phyloP scores from a whole-genome alignment of 2,888 invertebrate species.

The Aplocera efformata region DNA sequence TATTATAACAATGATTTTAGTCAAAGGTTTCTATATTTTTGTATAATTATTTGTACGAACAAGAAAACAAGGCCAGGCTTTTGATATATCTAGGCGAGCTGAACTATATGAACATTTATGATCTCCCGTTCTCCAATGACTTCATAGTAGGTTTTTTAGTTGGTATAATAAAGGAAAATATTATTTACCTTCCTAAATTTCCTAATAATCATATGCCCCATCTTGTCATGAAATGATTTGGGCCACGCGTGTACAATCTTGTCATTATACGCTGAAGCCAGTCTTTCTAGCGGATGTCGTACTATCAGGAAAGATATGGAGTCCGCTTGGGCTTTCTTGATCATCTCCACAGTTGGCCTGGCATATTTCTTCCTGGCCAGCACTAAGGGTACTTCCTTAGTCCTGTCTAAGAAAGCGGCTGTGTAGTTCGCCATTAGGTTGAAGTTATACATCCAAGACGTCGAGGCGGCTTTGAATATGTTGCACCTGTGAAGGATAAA shows the following conservation, averaged over 20 bases:
- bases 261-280: slow-evolving; percentile 91
- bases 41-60: too few relatives aligned
- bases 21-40: too few relatives aligned
- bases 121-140: too few relatives aligned
- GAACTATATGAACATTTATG: too few relatives aligned
- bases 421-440: slow-evolving; percentile 92
- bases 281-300: slow-evolving; percentile 88
- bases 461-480: slow-evolving; percentile 92
- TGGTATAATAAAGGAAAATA: too few relatives aligned
- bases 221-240: slow-evolving; percentile 89
- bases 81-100: too few relatives aligned
- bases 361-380: slow-evolving; percentile 90
- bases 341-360: slow-evolving; percentile 85
- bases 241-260: slow-evolving; percentile 92
- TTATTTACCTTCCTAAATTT: slow-evolving; percentile 84
- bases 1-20: too few relatives aligned
- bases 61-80: too few relatives aligned
- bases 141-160: too few relatives aligned
- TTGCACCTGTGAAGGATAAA: slow-evolving; percentile 81
- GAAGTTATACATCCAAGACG: slow-evolving; percentile 96
- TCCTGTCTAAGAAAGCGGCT: slow-evolving; percentile 87
- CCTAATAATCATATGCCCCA: slow-evolving; percentile 88
- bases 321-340: slow-evolving; percentile 86
- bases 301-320: slow-evolving; percentile 91
- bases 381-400: slow-evolving; percentile 88